Conservation (phyloP, 2,113 vertebrate genomes). For the Cyrtonyx montezumae region DNA sequence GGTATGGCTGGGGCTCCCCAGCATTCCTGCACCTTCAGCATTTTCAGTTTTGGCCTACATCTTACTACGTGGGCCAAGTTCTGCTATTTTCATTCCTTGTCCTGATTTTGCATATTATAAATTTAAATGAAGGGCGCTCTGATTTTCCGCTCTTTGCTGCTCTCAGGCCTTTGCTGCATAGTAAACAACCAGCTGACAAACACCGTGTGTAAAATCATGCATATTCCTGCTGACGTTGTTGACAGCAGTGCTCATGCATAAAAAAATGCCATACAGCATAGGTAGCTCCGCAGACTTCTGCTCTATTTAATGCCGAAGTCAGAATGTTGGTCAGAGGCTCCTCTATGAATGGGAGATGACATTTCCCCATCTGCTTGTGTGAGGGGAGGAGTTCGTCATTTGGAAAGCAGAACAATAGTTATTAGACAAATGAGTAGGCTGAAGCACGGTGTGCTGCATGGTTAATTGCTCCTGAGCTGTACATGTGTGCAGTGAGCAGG, state of each 20-base stretch:
- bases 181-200: slow-evolving; percentile 53
- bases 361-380: slow-evolving; percentile 47
- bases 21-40: not conserved
- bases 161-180: slow-evolving; percentile 26
- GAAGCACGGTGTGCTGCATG: slow-evolving; percentile 11
- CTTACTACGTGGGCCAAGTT: not conserved
- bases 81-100: not conserved
- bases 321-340: slow-evolving; percentile 49
- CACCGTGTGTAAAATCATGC: slow-evolving; percentile 15
- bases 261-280: slow-evolving; percentile 48
- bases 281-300: slow-evolving; percentile 61
- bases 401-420: slow-evolving; percentile 43
- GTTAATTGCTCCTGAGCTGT: slow-evolving; percentile 30
- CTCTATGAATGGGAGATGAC: slow-evolving; percentile 24
- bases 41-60: not conserved
- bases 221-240: slow-evolving; percentile 56
- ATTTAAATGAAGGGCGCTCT: slow-evolving; percentile 45
- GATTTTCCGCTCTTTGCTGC: slow-evolving; percentile 30
- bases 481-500: slow-evolving; percentile 3
- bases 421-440: slow-evolving; percentile 36
- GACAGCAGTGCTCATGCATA: slow-evolving; percentile 64
- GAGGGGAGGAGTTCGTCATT: slow-evolving; percentile 27
- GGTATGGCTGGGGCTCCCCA: not conserved
- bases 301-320: slow-evolving; percentile 60
- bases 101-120: slow-evolving; percentile 52